A percentile compares a stretch with the other conserved stretches of the same genome.
Conservation (phyloP, 2,113 vertebrate genomes). For the Bostrychus sinensis region DNA sequence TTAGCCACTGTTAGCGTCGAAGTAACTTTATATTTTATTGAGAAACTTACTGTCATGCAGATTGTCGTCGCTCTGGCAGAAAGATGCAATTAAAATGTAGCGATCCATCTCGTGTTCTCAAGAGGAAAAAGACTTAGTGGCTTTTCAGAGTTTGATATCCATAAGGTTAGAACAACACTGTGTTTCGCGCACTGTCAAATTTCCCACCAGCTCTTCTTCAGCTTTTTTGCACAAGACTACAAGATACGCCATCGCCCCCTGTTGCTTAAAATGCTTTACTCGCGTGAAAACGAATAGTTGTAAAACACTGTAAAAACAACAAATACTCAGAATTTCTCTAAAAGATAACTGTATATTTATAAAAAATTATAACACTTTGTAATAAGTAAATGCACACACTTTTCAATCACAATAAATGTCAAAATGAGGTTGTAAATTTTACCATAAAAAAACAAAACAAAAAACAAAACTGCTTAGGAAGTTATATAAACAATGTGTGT, state of each 20-base stretch:
- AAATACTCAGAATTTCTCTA: no score
- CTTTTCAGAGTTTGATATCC: neutral
- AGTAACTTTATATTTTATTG: neutral
- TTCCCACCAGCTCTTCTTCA: constrained; percentile 64
- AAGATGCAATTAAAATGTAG: constrained; percentile 58
- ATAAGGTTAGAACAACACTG: neutral
- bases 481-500: no score
- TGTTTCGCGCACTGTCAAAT: constrained; percentile 53
- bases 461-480: no score
- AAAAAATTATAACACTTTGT: neutral
- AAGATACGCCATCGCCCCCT: constrained; percentile 21
- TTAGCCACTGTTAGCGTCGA: neutral
- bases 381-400: neutral
- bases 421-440: neutral
- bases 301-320: neutral
- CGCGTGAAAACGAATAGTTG: neutral
- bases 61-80: constrained; percentile 34
- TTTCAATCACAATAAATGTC: neutral
- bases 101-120: constrained; percentile 57
- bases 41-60: constrained; percentile 53
- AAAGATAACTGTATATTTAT: neutral
- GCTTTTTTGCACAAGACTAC: neutral
- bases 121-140: neutral
- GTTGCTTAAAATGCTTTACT: neutral
- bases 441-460: neutral